These are phyloP conservation scores for Ostrea edulis DNA, from an alignment of 1,140 invertebrate species.

Conservation along the genomic window DNA sequence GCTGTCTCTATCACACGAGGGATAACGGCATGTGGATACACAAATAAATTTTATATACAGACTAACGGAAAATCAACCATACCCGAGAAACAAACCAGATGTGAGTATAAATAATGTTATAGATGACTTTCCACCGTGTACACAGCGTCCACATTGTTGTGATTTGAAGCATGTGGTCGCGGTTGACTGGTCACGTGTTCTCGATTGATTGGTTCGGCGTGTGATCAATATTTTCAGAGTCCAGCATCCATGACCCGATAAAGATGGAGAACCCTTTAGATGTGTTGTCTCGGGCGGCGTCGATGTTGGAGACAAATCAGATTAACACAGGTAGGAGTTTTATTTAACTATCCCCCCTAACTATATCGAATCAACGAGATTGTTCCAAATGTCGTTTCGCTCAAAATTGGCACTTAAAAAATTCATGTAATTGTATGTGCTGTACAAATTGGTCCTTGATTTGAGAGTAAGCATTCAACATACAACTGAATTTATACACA, in stretches of 20 bases:
- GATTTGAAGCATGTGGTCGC: conserved; percentile 36
- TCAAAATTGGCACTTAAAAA: not conserved
- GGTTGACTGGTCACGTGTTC: conserved; percentile 31
- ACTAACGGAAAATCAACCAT: not conserved
- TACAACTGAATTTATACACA: not conserved
- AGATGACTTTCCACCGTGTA: not conserved
- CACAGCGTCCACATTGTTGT: conserved; percentile 19
- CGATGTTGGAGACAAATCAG: conserved; percentile 85
- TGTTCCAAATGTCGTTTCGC: not conserved
- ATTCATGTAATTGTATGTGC: not conserved
- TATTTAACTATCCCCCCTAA: not conserved
- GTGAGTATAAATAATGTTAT: not conserved
- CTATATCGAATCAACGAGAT: not conserved
- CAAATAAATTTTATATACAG: not conserved
- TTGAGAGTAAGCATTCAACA: not conserved
- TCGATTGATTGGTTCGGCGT: conserved; percentile 28
- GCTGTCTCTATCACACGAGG: conserved; percentile 40
- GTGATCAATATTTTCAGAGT: conserved; percentile 40
- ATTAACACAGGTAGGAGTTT: not conserved
- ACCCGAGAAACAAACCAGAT: not conserved
- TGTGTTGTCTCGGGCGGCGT: conserved; percentile 92
- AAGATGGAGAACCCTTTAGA: conserved; percentile 90
- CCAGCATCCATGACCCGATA: conserved; percentile 42
- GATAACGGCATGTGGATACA: conserved; percentile 27
- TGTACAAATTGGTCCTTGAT: not conserved